Evolutionary conservation across 2,797 vertebrate species (phyloP), one percentile per base, ranked within the genome.

Genomic region (Lateolabrax maculatus): DNA sequence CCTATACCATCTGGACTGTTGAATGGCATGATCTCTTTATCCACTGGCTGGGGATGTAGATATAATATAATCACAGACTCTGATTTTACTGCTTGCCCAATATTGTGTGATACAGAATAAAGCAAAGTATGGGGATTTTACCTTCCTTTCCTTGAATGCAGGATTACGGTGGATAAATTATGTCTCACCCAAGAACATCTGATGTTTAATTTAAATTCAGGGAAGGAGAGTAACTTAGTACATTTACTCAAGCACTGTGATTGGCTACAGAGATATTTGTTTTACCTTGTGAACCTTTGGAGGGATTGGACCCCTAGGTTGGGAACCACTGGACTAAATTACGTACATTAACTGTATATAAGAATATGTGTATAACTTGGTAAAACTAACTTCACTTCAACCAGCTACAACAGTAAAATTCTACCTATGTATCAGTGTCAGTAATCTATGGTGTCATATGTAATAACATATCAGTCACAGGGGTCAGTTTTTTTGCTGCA

Each of bases 1-100:
- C 34, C 57, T 71, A 34, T 41, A 37, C 25, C n/a, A 11, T 55
- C 43, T 72, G 18, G 51, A n/a, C 48, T 39, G 19, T 36, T 57
- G 46, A 60, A 60, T n/a, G 25, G n/a, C 18, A 23, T 86, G 55
- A 72, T 29, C 37, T 66, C 15, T 58, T 37, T 8, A 3, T 18
- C 34, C 27, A 49, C 2, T 52, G 73, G 6, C 21, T 49, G 31
- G 0, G 2, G 57, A 75, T 75, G 19, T 56, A 13, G 53, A 29
- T n/a, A 23, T 9, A 51, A 58, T 57, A 9, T 49, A n/a, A 65
- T 49, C 34, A 37, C 13, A 16, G 1, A n/a, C 7, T 58, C n/a
- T 55, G 25, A 49, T 67, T 34, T 49, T 27, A 27, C 6, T 19
- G 9, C 23, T 21, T 37, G 27, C 0, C n/a, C 49, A 3, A 36